Percentiles rank a stretch among this genome's conserved stretches.
These are phyloP conservation scores for Alaudala cheleensis DNA, from an alignment of 2,113 vertebrate species.

Conservation along the genomic window DNA sequence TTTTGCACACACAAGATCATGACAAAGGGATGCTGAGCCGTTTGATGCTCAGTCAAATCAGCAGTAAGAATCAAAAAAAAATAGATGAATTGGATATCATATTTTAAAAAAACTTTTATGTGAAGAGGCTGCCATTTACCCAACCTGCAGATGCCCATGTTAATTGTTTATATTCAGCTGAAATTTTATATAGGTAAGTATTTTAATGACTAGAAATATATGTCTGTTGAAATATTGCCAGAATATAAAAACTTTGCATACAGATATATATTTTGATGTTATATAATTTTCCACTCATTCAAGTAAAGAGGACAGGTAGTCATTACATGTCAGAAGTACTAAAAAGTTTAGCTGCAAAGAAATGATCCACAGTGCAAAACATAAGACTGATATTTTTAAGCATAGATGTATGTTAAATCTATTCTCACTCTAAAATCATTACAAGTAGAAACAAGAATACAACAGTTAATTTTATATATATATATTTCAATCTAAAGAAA, in stretches of 20 bases:
- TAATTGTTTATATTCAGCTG: background rate
- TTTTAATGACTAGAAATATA: background rate
- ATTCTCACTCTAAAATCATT: background rate
- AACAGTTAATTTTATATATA: background rate
- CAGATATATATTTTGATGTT: background rate
- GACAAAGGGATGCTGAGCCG: background rate
- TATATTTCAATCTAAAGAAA: background rate
- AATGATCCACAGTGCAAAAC: background rate
- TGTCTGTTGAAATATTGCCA: background rate
- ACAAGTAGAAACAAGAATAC: background rate
- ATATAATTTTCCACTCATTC: background rate
- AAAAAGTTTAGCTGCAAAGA: background rate
- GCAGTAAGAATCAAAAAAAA: background rate
- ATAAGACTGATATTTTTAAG: background rate
- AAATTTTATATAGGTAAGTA: background rate
- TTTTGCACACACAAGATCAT: background rate
- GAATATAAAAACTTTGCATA: background rate
- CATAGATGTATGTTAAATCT: background rate
- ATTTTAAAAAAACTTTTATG: background rate
- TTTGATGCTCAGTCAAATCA: background rate
- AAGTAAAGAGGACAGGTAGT: background rate
- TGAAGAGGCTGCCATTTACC: background rate
- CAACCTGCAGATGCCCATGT: background rate
- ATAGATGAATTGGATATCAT: background rate
- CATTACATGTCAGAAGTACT: background rate